phyloP scores from a whole-genome alignment of 2,888 invertebrate genomes.

The Podotricha telesiphe region DNA sequence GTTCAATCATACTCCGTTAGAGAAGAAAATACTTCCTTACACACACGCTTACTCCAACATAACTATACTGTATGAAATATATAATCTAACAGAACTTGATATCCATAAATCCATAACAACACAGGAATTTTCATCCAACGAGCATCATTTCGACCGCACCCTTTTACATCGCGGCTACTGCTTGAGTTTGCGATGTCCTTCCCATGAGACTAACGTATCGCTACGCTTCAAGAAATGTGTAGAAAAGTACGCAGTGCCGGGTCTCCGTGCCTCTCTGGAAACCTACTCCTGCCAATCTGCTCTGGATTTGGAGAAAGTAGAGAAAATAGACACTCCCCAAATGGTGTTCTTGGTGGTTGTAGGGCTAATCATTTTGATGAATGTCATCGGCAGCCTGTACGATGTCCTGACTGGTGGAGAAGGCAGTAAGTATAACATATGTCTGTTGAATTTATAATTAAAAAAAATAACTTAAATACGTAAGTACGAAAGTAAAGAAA shows the following conservation, averaged over 20 bases:
- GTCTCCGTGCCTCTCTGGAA: slow-evolving; percentile 49
- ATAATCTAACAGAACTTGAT: too few species aligned
- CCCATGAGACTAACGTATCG: slow-evolving; percentile 43
- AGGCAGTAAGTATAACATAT: slow-evolving; percentile 36
- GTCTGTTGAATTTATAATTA: too few species aligned
- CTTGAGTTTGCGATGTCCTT: slow-evolving; percentile 60
- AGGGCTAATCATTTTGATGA: slow-evolving; percentile 48
- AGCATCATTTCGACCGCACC: slow-evolving; percentile 62
- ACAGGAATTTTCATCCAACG: slow-evolving; percentile 60
- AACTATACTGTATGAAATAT: too few species aligned
- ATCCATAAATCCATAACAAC: slow-evolving; percentile 10
- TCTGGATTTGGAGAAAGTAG: slow-evolving; percentile 50
- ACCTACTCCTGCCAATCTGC: slow-evolving; percentile 58
- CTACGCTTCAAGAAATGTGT: slow-evolving; percentile 62
- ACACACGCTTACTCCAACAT: too few species aligned
- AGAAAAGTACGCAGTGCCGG: slow-evolving; percentile 51
- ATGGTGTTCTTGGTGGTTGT: slow-evolving; percentile 47
- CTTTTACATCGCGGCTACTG: slow-evolving; percentile 69
- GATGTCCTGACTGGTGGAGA: slow-evolving; percentile 51
- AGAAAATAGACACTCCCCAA: slow-evolving; percentile 47
- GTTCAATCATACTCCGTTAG: too few species aligned
- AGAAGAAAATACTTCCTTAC: too few species aligned
- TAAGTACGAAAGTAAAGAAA: too few species aligned
- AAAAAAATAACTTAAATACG: too few species aligned
- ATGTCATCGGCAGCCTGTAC: slow-evolving; percentile 57